Evolutionary conservation across 2,888 invertebrate genomes (phyloP).

Genomic region (Cosmopolites sordidus): DNA sequence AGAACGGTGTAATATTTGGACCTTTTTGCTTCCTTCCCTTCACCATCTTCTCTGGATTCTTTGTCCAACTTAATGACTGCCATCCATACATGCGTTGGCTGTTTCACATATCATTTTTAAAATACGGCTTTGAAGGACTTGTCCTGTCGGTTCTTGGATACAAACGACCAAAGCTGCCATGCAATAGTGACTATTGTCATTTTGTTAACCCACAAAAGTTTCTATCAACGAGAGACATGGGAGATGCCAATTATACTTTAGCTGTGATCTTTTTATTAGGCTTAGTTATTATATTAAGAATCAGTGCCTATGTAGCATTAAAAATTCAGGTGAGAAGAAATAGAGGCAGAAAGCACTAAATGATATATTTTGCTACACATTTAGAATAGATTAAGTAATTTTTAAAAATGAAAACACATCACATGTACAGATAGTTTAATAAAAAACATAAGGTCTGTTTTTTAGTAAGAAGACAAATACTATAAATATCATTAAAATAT

Average conservation of each 20-base stretch:
- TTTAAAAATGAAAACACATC: too few species aligned
- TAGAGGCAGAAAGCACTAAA: slow-evolving; percentile 15
- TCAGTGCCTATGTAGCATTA: slow-evolving; percentile 64
- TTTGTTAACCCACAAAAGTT: slow-evolving; percentile 66
- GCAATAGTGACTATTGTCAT: slow-evolving; percentile 73
- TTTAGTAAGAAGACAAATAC: too few species aligned
- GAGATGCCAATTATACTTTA: slow-evolving; percentile 60
- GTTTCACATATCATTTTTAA: slow-evolving; percentile 82
- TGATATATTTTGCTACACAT: too few species aligned
- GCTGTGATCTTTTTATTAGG: slow-evolving; percentile 62
- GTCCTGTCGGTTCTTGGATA: slow-evolving; percentile 80
- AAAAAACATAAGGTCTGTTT: too few species aligned
- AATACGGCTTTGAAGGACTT: slow-evolving; percentile 83
- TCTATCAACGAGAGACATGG: slow-evolving; percentile 70
- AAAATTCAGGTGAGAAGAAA: slow-evolving; percentile 48
- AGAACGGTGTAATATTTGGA: slow-evolving; percentile 88
- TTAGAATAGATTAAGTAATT: too few species aligned
- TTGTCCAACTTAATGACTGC: slow-evolving; percentile 78
- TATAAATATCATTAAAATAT: too few species aligned
- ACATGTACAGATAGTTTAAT: too few species aligned
- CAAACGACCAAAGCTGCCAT: slow-evolving; percentile 68
- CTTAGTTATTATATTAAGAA: slow-evolving; percentile 60
- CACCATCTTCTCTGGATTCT: slow-evolving; percentile 88
- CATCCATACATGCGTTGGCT: slow-evolving; percentile 76
- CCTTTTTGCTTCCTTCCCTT: slow-evolving; percentile 85